A percentile compares a stretch with the other conserved stretches of the same genome.
These are phyloP conservation scores for Pristiophorus japonicus DNA, from an alignment of 2,113 vertebrate species.

Conservation along the genomic window DNA sequence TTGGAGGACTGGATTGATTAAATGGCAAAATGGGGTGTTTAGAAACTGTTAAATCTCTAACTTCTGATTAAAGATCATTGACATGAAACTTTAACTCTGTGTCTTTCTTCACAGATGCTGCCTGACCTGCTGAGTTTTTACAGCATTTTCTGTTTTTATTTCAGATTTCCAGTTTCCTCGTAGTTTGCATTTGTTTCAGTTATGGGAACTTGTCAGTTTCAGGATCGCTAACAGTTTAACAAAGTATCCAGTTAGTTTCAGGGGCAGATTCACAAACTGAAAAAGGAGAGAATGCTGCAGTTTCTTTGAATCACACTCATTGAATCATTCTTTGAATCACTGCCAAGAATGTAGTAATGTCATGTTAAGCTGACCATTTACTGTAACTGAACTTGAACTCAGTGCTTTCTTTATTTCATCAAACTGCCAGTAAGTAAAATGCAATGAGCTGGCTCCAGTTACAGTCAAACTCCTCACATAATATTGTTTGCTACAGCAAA, in stretches of 20 bases:
- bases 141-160: neutral
- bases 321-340: slow-evolving; percentile 9
- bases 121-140: neutral
- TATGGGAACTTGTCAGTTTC: neutral
- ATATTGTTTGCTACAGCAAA: neutral
- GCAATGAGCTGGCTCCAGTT: slow-evolving; percentile 1
- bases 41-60: neutral
- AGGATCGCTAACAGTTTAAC: neutral
- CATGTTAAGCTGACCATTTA: slow-evolving; percentile 18
- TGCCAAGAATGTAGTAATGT: slow-evolving; percentile 27
- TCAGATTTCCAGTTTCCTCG: neutral
- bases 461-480: neutral
- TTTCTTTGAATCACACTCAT: neutral
- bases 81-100: neutral
- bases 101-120: neutral
- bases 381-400: slow-evolving; percentile 32
- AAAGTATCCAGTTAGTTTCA: neutral
- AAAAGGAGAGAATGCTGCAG: slow-evolving; percentile 29
- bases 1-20: neutral
- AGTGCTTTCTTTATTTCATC: slow-evolving; percentile 29
- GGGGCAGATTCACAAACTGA: neutral
- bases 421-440: slow-evolving; percentile 26
- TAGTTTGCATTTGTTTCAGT: neutral
- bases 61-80: neutral
- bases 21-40: neutral